A percentile compares a stretch with the other conserved stretches of the same genome.
Conservation (phyloP, 2,113 vertebrate species). For the Pedetes capensis region DNA sequence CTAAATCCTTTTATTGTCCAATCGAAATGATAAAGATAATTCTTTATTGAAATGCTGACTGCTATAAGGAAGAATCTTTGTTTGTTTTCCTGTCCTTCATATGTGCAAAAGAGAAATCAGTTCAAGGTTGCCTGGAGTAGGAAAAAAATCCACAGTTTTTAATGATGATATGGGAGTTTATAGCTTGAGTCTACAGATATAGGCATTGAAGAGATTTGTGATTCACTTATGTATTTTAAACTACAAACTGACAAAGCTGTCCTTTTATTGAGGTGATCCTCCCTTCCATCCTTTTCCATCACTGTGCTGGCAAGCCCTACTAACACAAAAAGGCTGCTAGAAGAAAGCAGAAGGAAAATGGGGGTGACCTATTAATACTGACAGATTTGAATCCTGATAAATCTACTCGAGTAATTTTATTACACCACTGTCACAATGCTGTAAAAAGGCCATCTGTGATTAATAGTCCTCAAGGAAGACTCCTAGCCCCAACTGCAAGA, state of each 20-base stretch:
- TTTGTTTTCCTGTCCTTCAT: background rate
- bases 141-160: background rate
- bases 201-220: background rate
- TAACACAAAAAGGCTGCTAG: constrained; percentile 10
- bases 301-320: background rate
- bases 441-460: background rate
- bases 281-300: background rate
- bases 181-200: background rate
- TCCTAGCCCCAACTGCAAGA: background rate
- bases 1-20: background rate
- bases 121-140: background rate
- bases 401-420: background rate
- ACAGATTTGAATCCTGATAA: constrained; percentile 18
- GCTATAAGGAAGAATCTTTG: background rate
- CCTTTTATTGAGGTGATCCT: background rate
- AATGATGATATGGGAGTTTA: background rate
- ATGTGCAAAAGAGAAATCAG: background rate
- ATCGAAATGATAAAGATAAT: background rate
- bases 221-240: background rate
- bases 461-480: background rate
- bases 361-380: background rate
- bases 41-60: constrained; percentile 20
- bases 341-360: constrained; percentile 20
- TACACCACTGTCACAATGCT: background rate
- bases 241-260: constrained; percentile 6